Evolutionary conservation across 2,797 vertebrate species (phyloP).

Genomic region (Dipus sagitta): DNA sequence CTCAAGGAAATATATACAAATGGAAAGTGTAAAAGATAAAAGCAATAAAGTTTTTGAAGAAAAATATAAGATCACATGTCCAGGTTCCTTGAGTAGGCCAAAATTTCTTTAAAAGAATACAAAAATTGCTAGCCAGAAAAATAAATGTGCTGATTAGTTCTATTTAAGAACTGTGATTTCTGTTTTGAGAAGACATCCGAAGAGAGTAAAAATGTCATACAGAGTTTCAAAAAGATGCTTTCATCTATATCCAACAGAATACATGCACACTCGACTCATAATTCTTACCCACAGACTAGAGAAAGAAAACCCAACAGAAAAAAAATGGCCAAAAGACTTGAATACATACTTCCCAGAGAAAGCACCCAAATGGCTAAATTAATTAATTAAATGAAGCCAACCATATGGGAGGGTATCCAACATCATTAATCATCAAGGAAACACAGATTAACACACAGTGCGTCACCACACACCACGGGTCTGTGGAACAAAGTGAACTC

Average conservation of each 20-base stretch:
- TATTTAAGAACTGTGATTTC: not conserved
- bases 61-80: not conserved
- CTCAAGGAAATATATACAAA: conserved; percentile 5
- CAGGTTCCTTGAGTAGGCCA: not conserved
- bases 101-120: not conserved
- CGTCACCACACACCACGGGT: not conserved
- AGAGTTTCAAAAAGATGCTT: not conserved
- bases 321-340: not conserved
- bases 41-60: conserved; percentile 30
- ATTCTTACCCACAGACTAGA: not conserved
- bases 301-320: not conserved
- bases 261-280: not conserved
- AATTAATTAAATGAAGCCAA: conserved; percentile 20
- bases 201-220: conserved; percentile 24
- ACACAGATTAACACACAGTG: not conserved
- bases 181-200: not conserved
- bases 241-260: not conserved
- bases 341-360: not conserved
- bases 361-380: not conserved
- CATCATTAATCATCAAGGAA: conserved; percentile 23
- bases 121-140: not conserved
- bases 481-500: not conserved
- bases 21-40: conserved; percentile 1
- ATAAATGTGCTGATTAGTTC: not conserved
- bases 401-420: not conserved